phyloP scores from a whole-genome alignment of 2,888 invertebrate species.

The Dromius quadrimaculatus region DNA sequence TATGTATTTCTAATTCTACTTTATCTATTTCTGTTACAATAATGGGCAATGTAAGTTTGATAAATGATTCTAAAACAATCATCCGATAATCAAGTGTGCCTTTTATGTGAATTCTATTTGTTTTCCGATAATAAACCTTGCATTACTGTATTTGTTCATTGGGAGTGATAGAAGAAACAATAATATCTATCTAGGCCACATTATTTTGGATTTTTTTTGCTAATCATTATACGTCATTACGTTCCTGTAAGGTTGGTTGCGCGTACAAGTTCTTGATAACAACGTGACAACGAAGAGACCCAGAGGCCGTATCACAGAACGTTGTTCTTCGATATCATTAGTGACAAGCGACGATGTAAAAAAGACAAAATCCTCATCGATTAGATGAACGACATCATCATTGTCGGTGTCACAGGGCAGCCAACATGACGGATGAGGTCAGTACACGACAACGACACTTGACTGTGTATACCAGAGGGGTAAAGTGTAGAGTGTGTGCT shows the following conservation, averaged over 20 bases:
- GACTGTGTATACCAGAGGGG: constrained; percentile 38
- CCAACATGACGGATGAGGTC: constrained; percentile 62
- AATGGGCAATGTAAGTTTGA: no score
- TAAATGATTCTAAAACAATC: no score
- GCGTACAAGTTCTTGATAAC: constrained; percentile 17
- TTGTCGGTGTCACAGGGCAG: constrained; percentile 57
- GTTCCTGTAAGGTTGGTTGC: constrained; percentile 32
- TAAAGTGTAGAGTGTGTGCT: not conserved
- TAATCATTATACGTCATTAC: constrained; percentile 18
- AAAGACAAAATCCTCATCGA: constrained; percentile 56
- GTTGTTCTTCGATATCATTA: constrained; percentile 49
- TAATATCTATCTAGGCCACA: constrained; percentile 5
- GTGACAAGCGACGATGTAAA: constrained; percentile 49
- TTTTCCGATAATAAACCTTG: not conserved
- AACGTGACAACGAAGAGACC: constrained; percentile 28
- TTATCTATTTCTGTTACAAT: no score
- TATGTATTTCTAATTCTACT: no score
- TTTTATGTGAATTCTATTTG: not conserved
- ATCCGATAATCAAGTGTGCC: no score
- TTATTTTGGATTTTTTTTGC: constrained; percentile 23
- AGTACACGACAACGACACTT: constrained; percentile 59
- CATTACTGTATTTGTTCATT: not conserved
- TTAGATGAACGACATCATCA: constrained; percentile 57
- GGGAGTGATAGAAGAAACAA: not conserved
- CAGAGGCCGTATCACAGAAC: constrained; percentile 19